These are phyloP conservation scores for Geotrupes spiniger DNA, from an alignment of 2,888 invertebrate species.

Conservation along the genomic window DNA sequence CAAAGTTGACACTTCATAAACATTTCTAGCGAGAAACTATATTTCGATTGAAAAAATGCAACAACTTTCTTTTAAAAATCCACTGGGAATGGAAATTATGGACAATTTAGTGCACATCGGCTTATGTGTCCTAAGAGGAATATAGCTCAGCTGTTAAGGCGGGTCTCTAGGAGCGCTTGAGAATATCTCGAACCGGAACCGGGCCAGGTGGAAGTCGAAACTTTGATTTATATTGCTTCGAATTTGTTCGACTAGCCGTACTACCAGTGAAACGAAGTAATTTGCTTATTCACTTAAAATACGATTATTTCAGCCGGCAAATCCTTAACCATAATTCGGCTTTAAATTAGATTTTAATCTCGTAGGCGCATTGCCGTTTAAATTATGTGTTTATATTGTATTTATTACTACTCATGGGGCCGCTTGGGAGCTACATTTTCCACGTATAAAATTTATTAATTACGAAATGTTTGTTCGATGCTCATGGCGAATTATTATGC, in stretches of 20 bases:
- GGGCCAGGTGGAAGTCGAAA: conserved; percentile 26
- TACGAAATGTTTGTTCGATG: too few species aligned
- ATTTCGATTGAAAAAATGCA: too few species aligned
- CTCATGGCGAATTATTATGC: too few species aligned
- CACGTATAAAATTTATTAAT: too few species aligned
- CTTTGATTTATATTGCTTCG: conserved; percentile 26
- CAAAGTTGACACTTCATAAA: too few species aligned
- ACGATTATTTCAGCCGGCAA: background rate
- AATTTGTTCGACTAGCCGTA: conserved; percentile 1
- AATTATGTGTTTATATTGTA: too few species aligned
- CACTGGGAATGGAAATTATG: conserved; percentile 35
- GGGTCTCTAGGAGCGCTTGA: conserved; percentile 33
- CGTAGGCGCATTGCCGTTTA: too few species aligned
- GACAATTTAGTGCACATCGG: conserved; percentile 43
- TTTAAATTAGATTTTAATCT: too few species aligned
- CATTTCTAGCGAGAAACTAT: too few species aligned
- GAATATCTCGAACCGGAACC: conserved; percentile 35
- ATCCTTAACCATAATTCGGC: too few species aligned
- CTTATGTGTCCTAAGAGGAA: conserved; percentile 43
- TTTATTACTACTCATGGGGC: too few species aligned
- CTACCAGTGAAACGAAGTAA: conserved; percentile 1
- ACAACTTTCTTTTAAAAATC: background rate
- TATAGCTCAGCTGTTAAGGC: conserved; percentile 41
- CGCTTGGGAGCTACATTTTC: too few species aligned
- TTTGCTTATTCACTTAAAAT: conserved; percentile 6